A percentile compares a stretch with the other conserved stretches of the same genome.
phyloP scores from a whole-genome alignment of 1,140 invertebrate genomes.

The Drosophila rhopaloa region DNA sequence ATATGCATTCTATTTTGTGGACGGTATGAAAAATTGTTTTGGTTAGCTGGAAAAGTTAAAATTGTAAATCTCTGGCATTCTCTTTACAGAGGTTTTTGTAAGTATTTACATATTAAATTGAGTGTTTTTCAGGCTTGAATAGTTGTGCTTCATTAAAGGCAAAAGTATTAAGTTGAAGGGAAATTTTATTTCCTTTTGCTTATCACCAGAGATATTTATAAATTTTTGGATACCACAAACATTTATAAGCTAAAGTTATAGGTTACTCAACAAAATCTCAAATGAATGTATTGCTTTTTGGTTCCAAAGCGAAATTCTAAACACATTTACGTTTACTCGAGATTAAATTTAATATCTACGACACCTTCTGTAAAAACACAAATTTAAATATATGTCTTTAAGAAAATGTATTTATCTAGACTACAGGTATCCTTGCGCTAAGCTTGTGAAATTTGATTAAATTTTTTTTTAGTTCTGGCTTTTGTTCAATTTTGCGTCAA shows the following conservation, averaged over 20 bases:
- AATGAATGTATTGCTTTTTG: too few species aligned
- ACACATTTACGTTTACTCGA: not conserved
- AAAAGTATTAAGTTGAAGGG: not conserved
- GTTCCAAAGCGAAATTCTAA: not conserved
- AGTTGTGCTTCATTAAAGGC: conserved; percentile 1
- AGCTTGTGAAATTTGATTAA: conserved; percentile 12
- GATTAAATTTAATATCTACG: not conserved
- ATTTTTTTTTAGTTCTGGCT: not conserved
- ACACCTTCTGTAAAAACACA: not conserved
- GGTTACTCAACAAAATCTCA: too few species aligned
- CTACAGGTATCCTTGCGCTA: not conserved
- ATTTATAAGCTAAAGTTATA: too few species aligned
- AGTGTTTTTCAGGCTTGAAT: conserved; percentile 4
- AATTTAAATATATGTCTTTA: not conserved
- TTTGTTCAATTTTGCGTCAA: conserved; percentile 39
- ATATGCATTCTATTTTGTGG: conserved; percentile 5
- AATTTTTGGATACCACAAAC: not conserved
- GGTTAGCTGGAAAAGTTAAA: conserved; percentile 15
- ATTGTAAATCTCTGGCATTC: conserved; percentile 9
- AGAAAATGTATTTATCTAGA: conserved; percentile 2
- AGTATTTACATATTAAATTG: conserved; percentile 28
- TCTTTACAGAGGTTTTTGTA: not conserved
- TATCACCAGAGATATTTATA: not conserved
- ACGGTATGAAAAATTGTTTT: conserved; percentile 14
- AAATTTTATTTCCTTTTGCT: not conserved